Evolutionary conservation across 30 jellyfish, hydroid and myxozoan species (phyloP).

Genomic region (Pseudorhiza aurosa): DNA sequence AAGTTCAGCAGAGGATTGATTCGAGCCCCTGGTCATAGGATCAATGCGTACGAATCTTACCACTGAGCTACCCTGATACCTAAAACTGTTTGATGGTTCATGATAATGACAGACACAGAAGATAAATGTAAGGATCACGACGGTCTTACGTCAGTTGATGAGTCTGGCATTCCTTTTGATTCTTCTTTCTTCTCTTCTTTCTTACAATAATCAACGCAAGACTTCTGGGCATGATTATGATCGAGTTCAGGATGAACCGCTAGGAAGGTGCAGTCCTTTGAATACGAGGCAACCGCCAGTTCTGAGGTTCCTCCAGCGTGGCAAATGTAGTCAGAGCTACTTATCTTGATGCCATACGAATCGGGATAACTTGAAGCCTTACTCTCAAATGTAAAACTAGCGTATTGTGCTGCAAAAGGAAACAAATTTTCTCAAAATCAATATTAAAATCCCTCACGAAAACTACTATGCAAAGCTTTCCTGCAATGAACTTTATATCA

Average conservation of each 20-base stretch:
- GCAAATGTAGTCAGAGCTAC: conserved; percentile 43
- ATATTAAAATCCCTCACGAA: no score
- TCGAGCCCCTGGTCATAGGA: no score
- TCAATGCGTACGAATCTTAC: no score
- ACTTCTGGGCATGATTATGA: conserved; percentile 44
- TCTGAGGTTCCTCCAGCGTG: conserved; percentile 69
- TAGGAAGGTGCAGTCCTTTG: conserved; percentile 61
- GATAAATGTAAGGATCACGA: no score
- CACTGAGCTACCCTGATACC: no score
- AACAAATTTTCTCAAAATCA: no score
- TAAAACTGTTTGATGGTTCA: no score
- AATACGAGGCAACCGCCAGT: conserved; percentile 30
- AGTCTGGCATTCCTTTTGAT: background rate
- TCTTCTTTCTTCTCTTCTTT: conserved; percentile 32
- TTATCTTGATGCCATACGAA: conserved; percentile 39
- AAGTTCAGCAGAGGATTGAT: no score
- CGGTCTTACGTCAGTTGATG: conserved; percentile 27
- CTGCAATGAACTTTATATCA: no score
- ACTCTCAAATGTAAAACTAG: conserved; percentile 46
- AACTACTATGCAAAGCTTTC: no score
- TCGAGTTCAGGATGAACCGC: conserved; percentile 59
- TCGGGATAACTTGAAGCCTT: conserved; percentile 44
- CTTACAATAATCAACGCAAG: conserved; percentile 63
- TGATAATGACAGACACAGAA: no score
- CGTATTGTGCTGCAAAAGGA: conserved; percentile 19